phyloP scores from a whole-genome alignment of 2,888 invertebrate genomes.

The Drosophila subquinaria region DNA sequence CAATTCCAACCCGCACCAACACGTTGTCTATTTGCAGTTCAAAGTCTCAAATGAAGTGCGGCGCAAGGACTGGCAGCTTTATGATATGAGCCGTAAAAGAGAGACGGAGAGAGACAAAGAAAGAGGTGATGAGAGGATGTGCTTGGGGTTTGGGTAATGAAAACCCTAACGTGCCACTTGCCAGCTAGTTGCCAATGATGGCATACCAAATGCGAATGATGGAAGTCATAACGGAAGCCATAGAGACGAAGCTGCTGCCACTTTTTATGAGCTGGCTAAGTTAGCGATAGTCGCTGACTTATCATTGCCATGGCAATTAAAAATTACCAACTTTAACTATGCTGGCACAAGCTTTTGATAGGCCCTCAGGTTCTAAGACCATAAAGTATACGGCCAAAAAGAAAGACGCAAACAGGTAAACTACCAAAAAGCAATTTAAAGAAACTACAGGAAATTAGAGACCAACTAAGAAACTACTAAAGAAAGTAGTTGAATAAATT shows the following conservation, averaged over 20 bases:
- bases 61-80: constrained; percentile 23
- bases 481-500: not conserved
- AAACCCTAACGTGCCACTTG: constrained; percentile 52
- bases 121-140: not conserved
- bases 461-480: not conserved
- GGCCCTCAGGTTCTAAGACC: constrained; percentile 54
- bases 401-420: constrained; percentile 27
- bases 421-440: not conserved
- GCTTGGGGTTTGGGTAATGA: constrained; percentile 43
- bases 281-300: constrained; percentile 62
- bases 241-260: constrained; percentile 56
- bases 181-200: constrained; percentile 58
- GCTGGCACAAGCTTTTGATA: constrained; percentile 65
- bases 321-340: constrained; percentile 72
- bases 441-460: not conserved
- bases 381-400: constrained; percentile 32
- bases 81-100: constrained; percentile 20
- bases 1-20: constrained; percentile 48
- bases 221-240: constrained; percentile 69
- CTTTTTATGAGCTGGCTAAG: constrained; percentile 74
- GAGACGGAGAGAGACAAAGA: constrained; percentile 1
- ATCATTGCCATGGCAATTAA: constrained; percentile 72
- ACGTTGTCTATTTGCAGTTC: constrained; percentile 79
- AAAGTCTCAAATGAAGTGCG: constrained; percentile 79
- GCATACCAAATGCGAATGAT: constrained; percentile 57